Base-by-base conservation (phyloP, 2,888 invertebrate genomes). In the Tortrix viridana region DNA sequence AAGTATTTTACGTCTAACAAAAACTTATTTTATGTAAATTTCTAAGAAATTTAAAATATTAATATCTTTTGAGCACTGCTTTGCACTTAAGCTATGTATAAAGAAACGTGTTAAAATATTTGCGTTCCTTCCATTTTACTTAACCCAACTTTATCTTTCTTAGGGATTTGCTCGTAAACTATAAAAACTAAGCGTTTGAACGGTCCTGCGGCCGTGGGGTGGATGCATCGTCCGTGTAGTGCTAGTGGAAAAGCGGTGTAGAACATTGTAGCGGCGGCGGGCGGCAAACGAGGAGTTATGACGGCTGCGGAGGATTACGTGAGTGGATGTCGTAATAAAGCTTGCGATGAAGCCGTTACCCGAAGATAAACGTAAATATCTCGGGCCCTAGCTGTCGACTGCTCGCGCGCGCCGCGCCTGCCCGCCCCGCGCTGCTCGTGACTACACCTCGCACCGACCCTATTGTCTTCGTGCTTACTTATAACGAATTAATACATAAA, bases 241-340 rank as follows among this genome's bases (percentile, higher is more conserved):
- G 80, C 79, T 83, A 86, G 85, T 82, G 83, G 82, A 81, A 85
- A 83, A 85, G 79, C 84, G 76, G 77, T 86, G 84, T 86, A 86
- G 83, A 84, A 89, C 89, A 88, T 85, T 89, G 89, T 89, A 88
- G 80, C 84, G 80, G 77, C 41, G 57, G 57, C 57, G 53, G 79
- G 79, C 82, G 82, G 84, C 88, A 90, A 90, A 92, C 89, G 88
- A 91, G 89, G 82, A 91, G 89, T 92, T 92, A 92, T 92, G 91
- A 91, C 88, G 86, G 84, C 84, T 84, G 79, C 84, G 84, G 88
- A 88, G 89, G 90, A 90, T 91, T 90, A 92, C 91, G 91, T 90
- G 90, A 92, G 92, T 91, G 91, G 92, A 91, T 91, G 91, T 88
- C 86, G 90, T 90, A 91, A 92, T 92, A 92, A 91, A 92, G 92